A percentile compares a stretch with the other conserved stretches of the same genome.
Conservation (phyloP, 2,797 vertebrate species). For the Acanthurus leucopareius region DNA sequence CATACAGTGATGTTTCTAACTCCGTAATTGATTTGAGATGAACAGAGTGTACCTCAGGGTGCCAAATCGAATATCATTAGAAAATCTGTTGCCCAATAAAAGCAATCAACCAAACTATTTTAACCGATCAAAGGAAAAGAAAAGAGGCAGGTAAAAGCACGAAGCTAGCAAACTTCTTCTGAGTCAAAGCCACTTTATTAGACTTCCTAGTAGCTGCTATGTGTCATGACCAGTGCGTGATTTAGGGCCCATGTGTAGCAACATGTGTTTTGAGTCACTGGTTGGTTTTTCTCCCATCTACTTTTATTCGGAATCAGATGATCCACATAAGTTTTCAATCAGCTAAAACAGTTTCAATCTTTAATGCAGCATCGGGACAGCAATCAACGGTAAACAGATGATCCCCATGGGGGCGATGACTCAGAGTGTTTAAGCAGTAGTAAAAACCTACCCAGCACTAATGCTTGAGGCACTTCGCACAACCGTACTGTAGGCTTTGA, state of each 20-base stretch:
- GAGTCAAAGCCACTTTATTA: constrained; percentile 62
- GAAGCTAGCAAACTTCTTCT: constrained; percentile 54
- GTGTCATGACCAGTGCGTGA: constrained; percentile 58
- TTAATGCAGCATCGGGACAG: constrained; percentile 30
- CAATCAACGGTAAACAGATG: constrained; percentile 35
- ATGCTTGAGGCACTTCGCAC: constrained; percentile 57
- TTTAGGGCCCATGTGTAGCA: constrained; percentile 54
- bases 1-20: background rate
- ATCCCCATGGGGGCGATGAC: constrained; percentile 15
- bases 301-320: constrained; percentile 36
- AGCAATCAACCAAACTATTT: constrained; percentile 12
- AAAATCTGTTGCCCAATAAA: constrained; percentile 9
- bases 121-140: constrained; percentile 34
- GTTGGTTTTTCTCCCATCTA: constrained; percentile 45
- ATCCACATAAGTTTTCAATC: constrained; percentile 35
- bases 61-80: background rate
- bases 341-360: constrained; percentile 40
- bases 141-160: constrained; percentile 54
- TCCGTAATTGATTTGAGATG: background rate
- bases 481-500: constrained; percentile 63
- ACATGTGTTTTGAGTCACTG: constrained; percentile 64
- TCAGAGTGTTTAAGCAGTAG: constrained; percentile 31
- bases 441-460: constrained; percentile 30
- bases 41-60: background rate
- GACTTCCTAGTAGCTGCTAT: constrained; percentile 59